phyloP scores from a whole-genome alignment of 2,888 invertebrate genomes.

The Galeopsomyia nigrocyanea region DNA sequence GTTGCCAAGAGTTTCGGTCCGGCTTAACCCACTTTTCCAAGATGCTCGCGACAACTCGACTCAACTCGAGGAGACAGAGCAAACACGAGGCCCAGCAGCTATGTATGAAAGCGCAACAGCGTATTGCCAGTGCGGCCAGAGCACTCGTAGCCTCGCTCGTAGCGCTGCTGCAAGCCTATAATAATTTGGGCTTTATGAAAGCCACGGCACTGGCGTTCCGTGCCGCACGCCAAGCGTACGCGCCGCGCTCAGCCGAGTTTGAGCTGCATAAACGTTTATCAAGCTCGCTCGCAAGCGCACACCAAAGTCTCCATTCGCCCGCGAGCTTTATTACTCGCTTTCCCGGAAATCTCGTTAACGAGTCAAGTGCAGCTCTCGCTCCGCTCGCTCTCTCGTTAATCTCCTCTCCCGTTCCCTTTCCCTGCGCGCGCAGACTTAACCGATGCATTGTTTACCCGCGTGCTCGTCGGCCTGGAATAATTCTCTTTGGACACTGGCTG shows the following conservation, averaged over 20 bases:
- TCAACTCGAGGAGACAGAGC: conserved; percentile 35
- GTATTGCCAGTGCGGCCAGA: conserved; percentile 13
- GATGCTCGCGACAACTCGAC: conserved; percentile 38
- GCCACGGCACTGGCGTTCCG: neutral
- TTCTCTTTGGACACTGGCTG: too few species aligned
- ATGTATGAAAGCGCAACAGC: conserved; percentile 43
- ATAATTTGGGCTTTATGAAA: conserved; percentile 58
- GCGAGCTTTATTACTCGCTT: conserved; percentile 29
- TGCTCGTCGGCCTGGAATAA: too few species aligned
- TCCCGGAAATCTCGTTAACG: conserved; percentile 31
- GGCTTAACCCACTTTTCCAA: conserved; percentile 64
- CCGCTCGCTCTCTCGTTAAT: conserved; percentile 8
- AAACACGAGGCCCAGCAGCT: conserved; percentile 7
- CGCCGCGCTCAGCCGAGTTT: conserved; percentile 52
- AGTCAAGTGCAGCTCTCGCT: conserved; percentile 7
- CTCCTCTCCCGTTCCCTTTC: neutral
- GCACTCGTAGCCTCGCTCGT: conserved; percentile 46
- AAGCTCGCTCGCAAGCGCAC: conserved; percentile 30
- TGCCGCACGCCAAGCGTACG: too few species aligned
- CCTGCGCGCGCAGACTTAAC: too few species aligned
- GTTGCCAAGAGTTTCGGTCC: too few species aligned
- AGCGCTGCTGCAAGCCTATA: conserved; percentile 52
- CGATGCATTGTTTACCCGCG: too few species aligned
- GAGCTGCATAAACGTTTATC: conserved; percentile 47
- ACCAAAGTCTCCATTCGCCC: conserved; percentile 18